These are phyloP conservation scores for Pristionchus arcanus DNA, from an alignment of 2,888 invertebrate genomes.

Conservation along the genomic window DNA sequence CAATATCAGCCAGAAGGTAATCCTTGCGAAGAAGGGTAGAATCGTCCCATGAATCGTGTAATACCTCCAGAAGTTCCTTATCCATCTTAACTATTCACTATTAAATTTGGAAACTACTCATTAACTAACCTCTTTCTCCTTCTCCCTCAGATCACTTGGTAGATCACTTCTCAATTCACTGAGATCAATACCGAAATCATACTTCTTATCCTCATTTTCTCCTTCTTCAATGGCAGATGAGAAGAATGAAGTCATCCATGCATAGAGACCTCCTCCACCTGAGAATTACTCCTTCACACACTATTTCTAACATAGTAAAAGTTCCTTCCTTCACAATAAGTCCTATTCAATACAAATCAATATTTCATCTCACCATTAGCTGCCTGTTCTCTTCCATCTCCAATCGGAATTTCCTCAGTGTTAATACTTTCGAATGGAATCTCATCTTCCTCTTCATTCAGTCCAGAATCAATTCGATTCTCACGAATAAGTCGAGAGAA, in stretches of 20 bases:
- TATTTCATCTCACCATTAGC: neutral
- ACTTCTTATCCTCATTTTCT: constrained; percentile 50
- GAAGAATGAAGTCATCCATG: constrained; percentile 75
- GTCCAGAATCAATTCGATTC: constrained; percentile 55
- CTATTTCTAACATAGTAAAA: too few species aligned
- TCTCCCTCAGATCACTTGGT: constrained; percentile 49
- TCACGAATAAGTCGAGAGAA: constrained; percentile 71
- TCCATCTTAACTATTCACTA: constrained; percentile 66
- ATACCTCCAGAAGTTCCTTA: constrained; percentile 76
- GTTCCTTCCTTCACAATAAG: neutral
- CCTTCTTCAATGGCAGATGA: constrained; percentile 52
- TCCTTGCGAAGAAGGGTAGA: constrained; percentile 76
- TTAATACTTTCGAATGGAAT: constrained; percentile 43
- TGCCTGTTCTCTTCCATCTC: neutral
- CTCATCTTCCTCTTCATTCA: constrained; percentile 24
- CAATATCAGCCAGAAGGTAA: constrained; percentile 74
- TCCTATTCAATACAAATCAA: neutral
- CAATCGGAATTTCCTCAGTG: constrained; percentile 23
- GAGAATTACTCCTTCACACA: neutral
- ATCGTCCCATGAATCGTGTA: constrained; percentile 79
- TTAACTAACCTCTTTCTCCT: constrained; percentile 47
- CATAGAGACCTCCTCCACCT: constrained; percentile 69
- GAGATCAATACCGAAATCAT: constrained; percentile 54
- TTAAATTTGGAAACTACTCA: constrained; percentile 51
- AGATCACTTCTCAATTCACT: constrained; percentile 53